Evolutionary conservation across 92 coral and sea anemone species (phyloP).

Genomic region (Zoanthus gigantus): DNA sequence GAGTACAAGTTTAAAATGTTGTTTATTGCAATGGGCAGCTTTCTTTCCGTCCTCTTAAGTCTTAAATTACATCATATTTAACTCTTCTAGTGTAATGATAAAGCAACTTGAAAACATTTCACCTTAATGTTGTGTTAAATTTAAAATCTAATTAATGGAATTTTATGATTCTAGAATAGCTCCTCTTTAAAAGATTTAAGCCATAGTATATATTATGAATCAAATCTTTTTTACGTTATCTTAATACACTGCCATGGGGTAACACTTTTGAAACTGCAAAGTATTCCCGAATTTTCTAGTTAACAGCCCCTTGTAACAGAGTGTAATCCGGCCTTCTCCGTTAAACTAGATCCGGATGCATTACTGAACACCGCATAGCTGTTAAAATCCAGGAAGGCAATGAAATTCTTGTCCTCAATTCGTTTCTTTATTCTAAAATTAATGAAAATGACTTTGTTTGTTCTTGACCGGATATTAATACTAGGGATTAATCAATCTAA

Average conservation of each 20-base stretch:
- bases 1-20: background rate
- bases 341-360: background rate
- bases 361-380: conserved; percentile 27
- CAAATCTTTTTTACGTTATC: no score
- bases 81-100: background rate
- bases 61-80: background rate
- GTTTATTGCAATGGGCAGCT: background rate
- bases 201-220: background rate
- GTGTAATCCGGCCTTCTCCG: no score
- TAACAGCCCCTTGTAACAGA: no score
- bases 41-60: background rate
- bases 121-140: background rate
- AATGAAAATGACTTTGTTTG: background rate
- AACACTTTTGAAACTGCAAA: no score
- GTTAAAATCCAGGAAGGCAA: conserved; percentile 4
- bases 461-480: conserved; percentile 6
- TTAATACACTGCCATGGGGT: no score
- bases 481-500: background rate
- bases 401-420: background rate
- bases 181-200: background rate
- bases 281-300: no score
- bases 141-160: background rate
- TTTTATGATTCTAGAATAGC: background rate
- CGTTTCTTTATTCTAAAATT: background rate
- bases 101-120: no score